These are phyloP conservation scores for Aradus depressus DNA, from an alignment of 2,888 invertebrate species.

Conservation along the genomic window DNA sequence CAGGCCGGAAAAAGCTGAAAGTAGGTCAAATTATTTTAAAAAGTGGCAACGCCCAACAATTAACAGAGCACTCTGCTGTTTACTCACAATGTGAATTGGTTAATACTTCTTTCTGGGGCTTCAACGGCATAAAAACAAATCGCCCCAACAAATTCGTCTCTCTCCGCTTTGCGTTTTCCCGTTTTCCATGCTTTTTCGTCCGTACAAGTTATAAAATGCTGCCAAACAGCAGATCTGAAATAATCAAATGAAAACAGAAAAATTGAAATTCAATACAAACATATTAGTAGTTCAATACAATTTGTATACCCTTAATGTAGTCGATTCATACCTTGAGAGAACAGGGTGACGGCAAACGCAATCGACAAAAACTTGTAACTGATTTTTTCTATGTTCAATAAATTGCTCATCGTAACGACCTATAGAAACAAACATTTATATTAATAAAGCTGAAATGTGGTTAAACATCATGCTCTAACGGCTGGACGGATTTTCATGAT, in stretches of 20 bases:
- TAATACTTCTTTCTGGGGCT: constrained; percentile 67
- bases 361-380: constrained; percentile 91
- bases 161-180: constrained; percentile 90
- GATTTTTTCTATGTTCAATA: constrained; percentile 85
- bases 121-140: constrained; percentile 83
- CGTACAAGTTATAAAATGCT: constrained; percentile 92
- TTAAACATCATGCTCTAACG: too few species aligned
- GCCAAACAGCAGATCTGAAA: constrained; percentile 63
- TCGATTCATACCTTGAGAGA: constrained; percentile 53
- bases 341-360: constrained; percentile 96
- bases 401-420: constrained; percentile 95
- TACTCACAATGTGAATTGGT: constrained; percentile 40
- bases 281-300: not conserved
- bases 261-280: not conserved
- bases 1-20: too few species aligned
- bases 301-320: not conserved
- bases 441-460: too few species aligned
- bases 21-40: too few species aligned
- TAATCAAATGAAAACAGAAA: not conserved
- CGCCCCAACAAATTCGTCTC: constrained; percentile 79
- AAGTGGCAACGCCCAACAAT: too few species aligned
- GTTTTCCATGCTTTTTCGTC: constrained; percentile 97
- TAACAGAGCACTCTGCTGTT: constrained; percentile 1
- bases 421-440: constrained; percentile 32
- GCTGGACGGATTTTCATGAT: too few species aligned